Percentiles rank a stretch among this genome's conserved stretches.
These are phyloP conservation scores for Acromyrmex heyeri DNA, from an alignment of 1,140 invertebrate species.

Conservation along the genomic window DNA sequence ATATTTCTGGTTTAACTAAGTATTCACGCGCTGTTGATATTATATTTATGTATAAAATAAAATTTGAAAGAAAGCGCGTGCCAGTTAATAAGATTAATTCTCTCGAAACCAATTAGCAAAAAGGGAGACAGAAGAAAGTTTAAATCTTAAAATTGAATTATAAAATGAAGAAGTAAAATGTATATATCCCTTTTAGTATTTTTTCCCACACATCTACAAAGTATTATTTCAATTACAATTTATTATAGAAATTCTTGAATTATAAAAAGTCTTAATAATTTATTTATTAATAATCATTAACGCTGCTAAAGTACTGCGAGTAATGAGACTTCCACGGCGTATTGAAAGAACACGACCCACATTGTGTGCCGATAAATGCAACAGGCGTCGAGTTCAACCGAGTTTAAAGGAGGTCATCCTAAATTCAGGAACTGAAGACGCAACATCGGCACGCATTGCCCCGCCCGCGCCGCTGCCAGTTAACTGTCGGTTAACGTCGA, in stretches of 20 bases:
- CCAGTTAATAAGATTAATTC: not conserved
- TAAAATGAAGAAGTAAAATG: not conserved
- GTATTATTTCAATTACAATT: not conserved
- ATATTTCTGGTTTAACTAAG: slow-evolving; percentile 41
- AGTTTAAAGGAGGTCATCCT: slow-evolving; percentile 59
- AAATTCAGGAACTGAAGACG: slow-evolving; percentile 35
- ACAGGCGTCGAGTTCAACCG: slow-evolving; percentile 45
- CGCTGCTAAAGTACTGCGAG: not conserved
- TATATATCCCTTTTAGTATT: not conserved
- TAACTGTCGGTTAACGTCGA: not conserved
- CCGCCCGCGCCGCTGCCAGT: not conserved
- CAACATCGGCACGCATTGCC: not conserved
- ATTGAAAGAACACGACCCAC: slow-evolving; percentile 28
- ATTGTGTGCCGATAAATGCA: slow-evolving; percentile 37
- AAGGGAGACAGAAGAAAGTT: too few relatives aligned
- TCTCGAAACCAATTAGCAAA: not conserved
- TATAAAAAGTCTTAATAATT: not conserved
- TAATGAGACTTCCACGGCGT: not conserved
- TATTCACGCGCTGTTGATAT: not conserved
- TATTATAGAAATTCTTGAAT: not conserved
- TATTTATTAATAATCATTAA: not conserved
- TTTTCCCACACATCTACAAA: not conserved
- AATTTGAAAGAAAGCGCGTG: not conserved
- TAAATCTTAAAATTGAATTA: not conserved
- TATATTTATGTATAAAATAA: not conserved